Evolutionary conservation across 2,797 vertebrate species (phyloP).

Genomic region (Acipenser ruthenus): DNA sequence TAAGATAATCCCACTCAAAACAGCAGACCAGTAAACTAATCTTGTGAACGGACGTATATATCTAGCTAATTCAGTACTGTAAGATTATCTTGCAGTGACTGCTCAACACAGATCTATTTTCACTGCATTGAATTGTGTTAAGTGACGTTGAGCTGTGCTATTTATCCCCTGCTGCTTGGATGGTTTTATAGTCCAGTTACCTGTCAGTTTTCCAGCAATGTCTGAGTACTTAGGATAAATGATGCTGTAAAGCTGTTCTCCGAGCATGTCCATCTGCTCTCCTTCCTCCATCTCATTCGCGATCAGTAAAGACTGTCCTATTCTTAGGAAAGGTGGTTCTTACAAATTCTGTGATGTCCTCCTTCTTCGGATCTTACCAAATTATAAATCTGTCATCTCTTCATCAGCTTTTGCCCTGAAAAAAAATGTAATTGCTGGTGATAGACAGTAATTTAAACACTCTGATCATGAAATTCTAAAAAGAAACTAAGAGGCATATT

Average conservation of each 20-base stretch:
- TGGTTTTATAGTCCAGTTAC: constrained; percentile 29
- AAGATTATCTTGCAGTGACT: background rate
- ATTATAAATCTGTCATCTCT: background rate
- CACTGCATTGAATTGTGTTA: background rate
- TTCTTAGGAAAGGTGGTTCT: background rate
- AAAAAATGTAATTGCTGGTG: background rate
- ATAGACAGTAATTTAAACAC: too few species aligned
- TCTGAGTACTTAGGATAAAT: constrained; percentile 55
- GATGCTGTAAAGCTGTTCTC: constrained; percentile 56
- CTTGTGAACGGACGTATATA: too few species aligned
- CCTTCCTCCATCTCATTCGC: constrained; percentile 45
- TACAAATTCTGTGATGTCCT: background rate
- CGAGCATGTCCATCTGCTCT: constrained; percentile 52
- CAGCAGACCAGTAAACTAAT: background rate
- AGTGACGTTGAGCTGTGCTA: background rate
- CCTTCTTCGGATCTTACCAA: background rate
- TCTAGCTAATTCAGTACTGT: too few species aligned
- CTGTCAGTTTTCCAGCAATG: constrained; percentile 62
- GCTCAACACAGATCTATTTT: background rate
- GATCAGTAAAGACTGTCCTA: background rate
- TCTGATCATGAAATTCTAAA: too few species aligned
- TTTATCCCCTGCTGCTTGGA: background rate
- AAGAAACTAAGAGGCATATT: too few species aligned
- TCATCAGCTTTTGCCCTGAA: background rate
- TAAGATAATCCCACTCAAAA: background rate